Evolutionary conservation across 2,888 invertebrate genomes (phyloP), one percentile per base, ranked within the genome.

Genomic region (Prosapia bicincta): DNA sequence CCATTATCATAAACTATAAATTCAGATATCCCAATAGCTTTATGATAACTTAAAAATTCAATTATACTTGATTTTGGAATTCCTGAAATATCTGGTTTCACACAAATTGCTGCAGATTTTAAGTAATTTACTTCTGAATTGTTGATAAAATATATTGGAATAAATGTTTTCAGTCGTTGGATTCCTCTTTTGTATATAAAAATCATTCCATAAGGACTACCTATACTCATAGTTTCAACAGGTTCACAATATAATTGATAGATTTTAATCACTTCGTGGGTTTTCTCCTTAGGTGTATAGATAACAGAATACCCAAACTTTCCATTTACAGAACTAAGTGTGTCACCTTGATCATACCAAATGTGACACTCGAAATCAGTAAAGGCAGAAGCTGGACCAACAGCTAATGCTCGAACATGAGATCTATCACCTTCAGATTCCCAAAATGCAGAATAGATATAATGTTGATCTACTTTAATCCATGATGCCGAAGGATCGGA

Each of bases 351-450:
- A 76, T 91, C 89, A 76, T 90, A 88, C 86, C 90, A 90, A 72
- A 94, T 85, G 75, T 89, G 89, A 81, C 94, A 95, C 68, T 89
- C 88, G 79, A 91, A 89, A 78, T 90, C 89, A 0, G 90, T 88
- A 70, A 88, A 85, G 0, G 87, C 85, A 28, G 88, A 86, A 10
- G 86, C 85, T 78, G 87, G 88, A 0, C 90, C 91, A 10, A 92
- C 86, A 0, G 90, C 91, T 32, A 94, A 86, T 0, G 90, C 88
- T 78, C 87, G 86, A 20, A 91, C 85, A 81, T 88, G 86, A 20
- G 87, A 87, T 78, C 88, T 86, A 0, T 88, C 79, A 25, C 79
- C 79, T 26, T 78, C 73, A 15, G 54, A 86, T 70, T 87, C 86
- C 81, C 89, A 85, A 83, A 91, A 91, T 0, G 92, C 90, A 0